Conservation (phyloP, 1,140 invertebrate genomes). For the Drosophila albomicans region DNA sequence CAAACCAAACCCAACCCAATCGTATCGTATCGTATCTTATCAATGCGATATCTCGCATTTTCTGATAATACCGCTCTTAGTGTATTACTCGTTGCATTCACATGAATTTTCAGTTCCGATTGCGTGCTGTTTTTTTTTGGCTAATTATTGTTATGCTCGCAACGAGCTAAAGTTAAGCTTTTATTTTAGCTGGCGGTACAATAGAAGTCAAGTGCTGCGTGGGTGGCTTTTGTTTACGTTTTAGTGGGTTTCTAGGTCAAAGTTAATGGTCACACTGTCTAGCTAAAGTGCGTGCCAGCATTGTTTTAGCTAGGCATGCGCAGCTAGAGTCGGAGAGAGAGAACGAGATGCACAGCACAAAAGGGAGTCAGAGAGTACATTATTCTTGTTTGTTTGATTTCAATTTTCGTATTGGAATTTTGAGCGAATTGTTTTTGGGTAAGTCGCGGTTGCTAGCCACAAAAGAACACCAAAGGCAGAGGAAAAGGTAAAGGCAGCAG, state of each 20-base stretch:
- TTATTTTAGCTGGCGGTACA: background rate
- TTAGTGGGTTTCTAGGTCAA: conserved; percentile 76
- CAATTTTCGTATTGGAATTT: conserved; percentile 1
- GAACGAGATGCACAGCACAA: background rate
- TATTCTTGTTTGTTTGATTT: background rate
- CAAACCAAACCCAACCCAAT: conserved; percentile 3
- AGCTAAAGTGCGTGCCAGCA: conserved; percentile 16
- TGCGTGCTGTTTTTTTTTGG: conserved; percentile 25
- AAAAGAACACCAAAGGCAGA: conserved; percentile 6
- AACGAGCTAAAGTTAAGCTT: background rate
- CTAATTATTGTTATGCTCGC: conserved; percentile 35
- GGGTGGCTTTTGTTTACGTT: conserved; percentile 71
- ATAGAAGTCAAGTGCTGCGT: conserved; percentile 35
- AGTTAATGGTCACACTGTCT: conserved; percentile 53
- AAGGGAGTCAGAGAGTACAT: background rate
- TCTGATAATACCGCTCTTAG: conserved; percentile 32
- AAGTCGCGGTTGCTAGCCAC: background rate
- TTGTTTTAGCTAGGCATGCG: conserved; percentile 21
- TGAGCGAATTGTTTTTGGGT: background rate
- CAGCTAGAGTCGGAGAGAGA: background rate
- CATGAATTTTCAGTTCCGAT: conserved; percentile 10
- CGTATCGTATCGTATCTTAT: conserved; percentile 53
- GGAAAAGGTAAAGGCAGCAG: background rate
- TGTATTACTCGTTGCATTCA: conserved; percentile 17
- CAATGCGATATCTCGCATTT: conserved; percentile 38